These are phyloP conservation scores for Orbicella faveolata DNA, from an alignment of 64 coral and sea anemone species.

Conservation along the genomic window DNA sequence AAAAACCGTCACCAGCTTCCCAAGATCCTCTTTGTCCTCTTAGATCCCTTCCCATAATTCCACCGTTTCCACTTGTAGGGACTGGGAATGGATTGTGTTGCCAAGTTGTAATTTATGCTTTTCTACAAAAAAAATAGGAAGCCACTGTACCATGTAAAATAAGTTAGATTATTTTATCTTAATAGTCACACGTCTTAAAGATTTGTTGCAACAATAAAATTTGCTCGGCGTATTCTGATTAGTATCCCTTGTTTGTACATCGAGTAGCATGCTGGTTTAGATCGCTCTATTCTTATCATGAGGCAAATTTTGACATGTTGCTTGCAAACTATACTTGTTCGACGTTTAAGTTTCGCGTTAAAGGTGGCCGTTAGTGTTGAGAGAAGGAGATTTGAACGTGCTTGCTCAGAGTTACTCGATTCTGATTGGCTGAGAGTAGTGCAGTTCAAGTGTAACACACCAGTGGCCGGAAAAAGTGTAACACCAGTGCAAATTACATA, in stretches of 20 bases:
- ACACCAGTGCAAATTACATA: too few relatives aligned
- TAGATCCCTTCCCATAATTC: background rate
- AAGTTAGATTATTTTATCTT: background rate
- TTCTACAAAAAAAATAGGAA: background rate
- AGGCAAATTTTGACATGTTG: background rate
- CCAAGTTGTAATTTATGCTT: background rate
- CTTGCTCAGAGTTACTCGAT: too few relatives aligned
- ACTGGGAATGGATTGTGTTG: background rate
- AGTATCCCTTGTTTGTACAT: too few relatives aligned
- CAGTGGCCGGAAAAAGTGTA: too few relatives aligned
- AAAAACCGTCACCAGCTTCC: too few relatives aligned
- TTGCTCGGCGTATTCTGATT: background rate
- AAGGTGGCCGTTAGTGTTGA: too few relatives aligned
- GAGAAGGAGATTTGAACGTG: too few relatives aligned
- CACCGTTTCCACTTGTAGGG: background rate
- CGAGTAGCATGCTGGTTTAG: too few relatives aligned
- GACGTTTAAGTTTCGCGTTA: background rate
- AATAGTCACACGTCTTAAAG: background rate
- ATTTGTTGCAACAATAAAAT: slow-evolving; percentile 12
- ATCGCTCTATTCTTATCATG: too few relatives aligned
- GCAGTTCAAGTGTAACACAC: too few relatives aligned
- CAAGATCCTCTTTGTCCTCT: background rate
- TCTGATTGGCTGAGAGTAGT: too few relatives aligned
- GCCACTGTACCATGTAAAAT: background rate
- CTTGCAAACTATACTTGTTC: background rate